A percentile compares a stretch with the other conserved stretches of the same genome.
phyloP scores from a whole-genome alignment of 2,888 invertebrate species.

The Opisthograptis luteolata region DNA sequence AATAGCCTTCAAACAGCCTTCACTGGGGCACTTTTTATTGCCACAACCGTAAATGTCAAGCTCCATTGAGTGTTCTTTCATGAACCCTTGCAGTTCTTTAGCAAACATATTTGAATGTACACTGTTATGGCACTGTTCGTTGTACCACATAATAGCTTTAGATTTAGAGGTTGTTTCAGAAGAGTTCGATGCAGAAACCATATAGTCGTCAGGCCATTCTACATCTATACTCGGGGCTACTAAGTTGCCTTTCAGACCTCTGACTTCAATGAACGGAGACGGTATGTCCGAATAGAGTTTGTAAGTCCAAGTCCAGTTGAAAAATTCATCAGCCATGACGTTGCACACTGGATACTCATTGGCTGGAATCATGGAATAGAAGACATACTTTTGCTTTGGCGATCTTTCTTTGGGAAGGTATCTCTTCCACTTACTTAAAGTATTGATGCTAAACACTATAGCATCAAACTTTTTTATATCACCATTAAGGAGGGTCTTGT shows the following conservation, averaged over 20 bases:
- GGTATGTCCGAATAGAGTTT: constrained; percentile 69
- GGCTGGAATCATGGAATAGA: constrained; percentile 59
- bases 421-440: constrained; percentile 42
- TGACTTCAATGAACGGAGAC: constrained; percentile 67
- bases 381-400: constrained; percentile 65
- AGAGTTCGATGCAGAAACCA: not conserved
- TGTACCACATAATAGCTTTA: constrained; percentile 49
- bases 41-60: constrained; percentile 80
- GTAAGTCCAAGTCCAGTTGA: constrained; percentile 79
- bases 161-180: constrained; percentile 32
- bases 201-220: constrained; percentile 46
- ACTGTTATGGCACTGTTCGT: constrained; percentile 50
- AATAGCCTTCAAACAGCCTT: constrained; percentile 50
- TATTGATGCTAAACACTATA: constrained; percentile 58
- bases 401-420: constrained; percentile 52
- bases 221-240: constrained; percentile 56
- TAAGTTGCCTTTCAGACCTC: constrained; percentile 47
- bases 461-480: constrained; percentile 64
- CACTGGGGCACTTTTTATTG: constrained; percentile 47
- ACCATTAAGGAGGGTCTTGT: constrained; percentile 48
- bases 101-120: constrained; percentile 38
- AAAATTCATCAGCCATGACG: constrained; percentile 55
- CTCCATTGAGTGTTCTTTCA: constrained; percentile 53
- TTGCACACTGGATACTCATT: constrained; percentile 59
- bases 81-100: constrained; percentile 65